Base-by-base conservation (phyloP, 2,888 invertebrate species). In the Syrphus vitripennis region DNA sequence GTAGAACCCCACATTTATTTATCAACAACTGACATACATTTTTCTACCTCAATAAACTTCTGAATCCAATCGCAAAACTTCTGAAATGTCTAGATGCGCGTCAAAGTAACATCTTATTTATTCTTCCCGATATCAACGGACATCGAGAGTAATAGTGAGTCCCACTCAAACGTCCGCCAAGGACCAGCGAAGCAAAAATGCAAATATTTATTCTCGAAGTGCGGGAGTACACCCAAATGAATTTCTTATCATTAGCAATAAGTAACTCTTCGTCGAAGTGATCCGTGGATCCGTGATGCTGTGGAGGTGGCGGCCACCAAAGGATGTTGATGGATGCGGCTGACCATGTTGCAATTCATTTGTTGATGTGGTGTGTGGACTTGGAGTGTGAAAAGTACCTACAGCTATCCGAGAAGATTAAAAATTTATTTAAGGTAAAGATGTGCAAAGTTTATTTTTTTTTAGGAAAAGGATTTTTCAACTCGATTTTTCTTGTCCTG, bases 41-140 rank as follows among this genome's bases (percentile, higher is more conserved):
- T 71, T 59, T 69, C 72, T 72, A 69, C 63, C 69, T 63, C 34
- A 86, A 86, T 86, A 86, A 86, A 86, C 82, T 82, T 65, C 57
- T 74, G 70, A 57, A 74, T 78, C 70, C 57, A 82, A 86, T 86
- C 86, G 86, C 69, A 29, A 81, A 82, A 86, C 84, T 86, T 86
- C 81, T 86, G 76, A 77, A 76, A 29, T 74, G 86, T 86, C 77
- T 82, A 69, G 57, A 63, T 86, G 70, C 63, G 57, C 63, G 57
- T 57, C 77, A 55, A 59, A 82, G 82, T 82, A 86, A 86, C 86
- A 82, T 78, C 86, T 86, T 86, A 86, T 86, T 86, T 86, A 86
- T 86, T 57, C 74, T 12, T 48, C 12, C 1, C 48, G 86, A 86
- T 82, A 86, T 29, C 45, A 78, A 55, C 31, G 19, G 63, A 72